phyloP scores from a whole-genome alignment of 2,113 vertebrate species.

The Albula glossodonta region DNA sequence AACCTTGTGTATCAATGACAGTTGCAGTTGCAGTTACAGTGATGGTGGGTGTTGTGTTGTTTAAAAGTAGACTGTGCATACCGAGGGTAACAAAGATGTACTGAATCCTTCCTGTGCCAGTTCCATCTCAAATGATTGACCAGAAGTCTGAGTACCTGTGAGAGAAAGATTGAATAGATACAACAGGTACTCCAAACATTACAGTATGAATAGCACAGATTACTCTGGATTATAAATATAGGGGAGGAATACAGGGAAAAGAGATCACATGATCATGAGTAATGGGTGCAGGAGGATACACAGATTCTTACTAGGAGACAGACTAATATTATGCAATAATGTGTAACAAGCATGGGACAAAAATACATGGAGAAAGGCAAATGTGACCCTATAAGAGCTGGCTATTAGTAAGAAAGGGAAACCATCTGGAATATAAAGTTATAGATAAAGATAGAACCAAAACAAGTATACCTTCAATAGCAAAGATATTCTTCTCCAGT shows the following conservation, averaged over 20 bases:
- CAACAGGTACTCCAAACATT: neutral
- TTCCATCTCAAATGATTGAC: slow-evolving; percentile 14
- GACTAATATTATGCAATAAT: neutral
- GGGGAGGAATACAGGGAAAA: neutral
- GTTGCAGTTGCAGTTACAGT: neutral
- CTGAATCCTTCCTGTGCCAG: slow-evolving; percentile 14
- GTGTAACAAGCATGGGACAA: neutral
- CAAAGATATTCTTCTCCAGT: slow-evolving; percentile 64
- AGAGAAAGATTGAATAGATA: neutral
- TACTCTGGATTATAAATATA: neutral
- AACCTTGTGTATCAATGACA: neutral
- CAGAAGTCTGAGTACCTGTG: neutral
- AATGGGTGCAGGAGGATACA: neutral
- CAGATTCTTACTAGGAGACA: neutral
- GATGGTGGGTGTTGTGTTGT: neutral
- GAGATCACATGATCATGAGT: neutral
- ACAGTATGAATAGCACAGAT: neutral
- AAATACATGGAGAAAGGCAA: neutral
- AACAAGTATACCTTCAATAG: slow-evolving; percentile 52
- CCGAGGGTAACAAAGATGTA: slow-evolving; percentile 11
- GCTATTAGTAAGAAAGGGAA: neutral
- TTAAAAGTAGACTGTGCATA: neutral
- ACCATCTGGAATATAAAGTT: neutral
- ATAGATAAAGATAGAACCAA: neutral
- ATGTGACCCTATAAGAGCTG: no score